These are phyloP conservation scores for Trochalopteron elliotii DNA, from an alignment of 2,113 vertebrate genomes.

Conservation along the genomic window DNA sequence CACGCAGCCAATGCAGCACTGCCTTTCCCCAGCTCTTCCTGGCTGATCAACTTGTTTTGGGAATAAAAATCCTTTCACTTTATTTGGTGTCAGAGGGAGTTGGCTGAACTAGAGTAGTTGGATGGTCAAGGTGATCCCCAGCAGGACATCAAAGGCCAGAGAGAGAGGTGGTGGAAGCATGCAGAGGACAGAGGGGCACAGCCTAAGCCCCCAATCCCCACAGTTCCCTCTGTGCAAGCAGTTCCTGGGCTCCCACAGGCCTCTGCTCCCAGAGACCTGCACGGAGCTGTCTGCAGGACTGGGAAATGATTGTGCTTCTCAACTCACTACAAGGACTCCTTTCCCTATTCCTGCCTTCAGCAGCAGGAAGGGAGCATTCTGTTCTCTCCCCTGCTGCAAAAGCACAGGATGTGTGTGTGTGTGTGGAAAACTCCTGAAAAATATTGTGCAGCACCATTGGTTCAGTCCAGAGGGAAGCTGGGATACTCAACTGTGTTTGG, in stretches of 20 bases:
- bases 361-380: neutral
- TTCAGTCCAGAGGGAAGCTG: neutral
- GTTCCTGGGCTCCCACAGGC: neutral
- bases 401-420: neutral
- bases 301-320: slow-evolving; percentile 42
- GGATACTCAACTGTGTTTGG: neutral
- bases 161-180: neutral
- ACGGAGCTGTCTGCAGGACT: neutral
- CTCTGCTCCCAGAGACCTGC: neutral
- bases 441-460: neutral
- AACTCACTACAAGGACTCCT: neutral
- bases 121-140: neutral
- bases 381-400: neutral
- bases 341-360: neutral
- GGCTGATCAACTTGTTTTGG: neutral
- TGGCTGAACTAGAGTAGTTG: neutral
- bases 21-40: neutral
- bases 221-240: neutral
- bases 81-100: neutral
- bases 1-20: neutral
- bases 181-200: neutral
- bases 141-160: neutral
- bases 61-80: neutral
- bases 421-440: neutral
- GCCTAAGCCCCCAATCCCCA: neutral